phyloP scores from a whole-genome alignment of 2,113 vertebrate genomes.

The Tonatia bakeri region DNA sequence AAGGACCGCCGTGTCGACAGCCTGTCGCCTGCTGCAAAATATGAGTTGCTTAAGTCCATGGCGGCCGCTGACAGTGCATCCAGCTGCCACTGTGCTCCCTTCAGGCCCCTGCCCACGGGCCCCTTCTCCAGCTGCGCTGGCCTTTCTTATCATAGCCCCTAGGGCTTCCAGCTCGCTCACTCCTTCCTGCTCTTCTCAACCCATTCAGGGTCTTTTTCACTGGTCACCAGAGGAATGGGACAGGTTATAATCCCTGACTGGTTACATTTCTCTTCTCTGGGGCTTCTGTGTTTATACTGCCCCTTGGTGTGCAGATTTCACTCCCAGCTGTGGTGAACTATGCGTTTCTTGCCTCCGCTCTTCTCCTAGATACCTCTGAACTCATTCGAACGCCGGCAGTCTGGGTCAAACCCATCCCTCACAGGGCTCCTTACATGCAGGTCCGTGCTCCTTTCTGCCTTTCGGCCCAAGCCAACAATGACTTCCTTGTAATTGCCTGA shows the following conservation, averaged over 20 bases:
- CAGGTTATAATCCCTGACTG: neutral
- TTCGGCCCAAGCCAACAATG: neutral
- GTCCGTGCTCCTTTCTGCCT: neutral
- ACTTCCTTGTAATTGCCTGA: neutral
- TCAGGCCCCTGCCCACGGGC: neutral
- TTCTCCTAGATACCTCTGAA: neutral
- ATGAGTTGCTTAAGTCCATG: constrained; percentile 69
- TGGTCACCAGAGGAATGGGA: neutral
- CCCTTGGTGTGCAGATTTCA: neutral
- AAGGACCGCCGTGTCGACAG: constrained; percentile 76
- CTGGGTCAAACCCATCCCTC: neutral
- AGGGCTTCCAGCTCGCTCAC: neutral
- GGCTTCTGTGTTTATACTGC: neutral
- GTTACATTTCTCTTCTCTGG: neutral
- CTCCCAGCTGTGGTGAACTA: neutral
- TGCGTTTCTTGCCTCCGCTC: neutral
- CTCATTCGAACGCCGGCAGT: neutral
- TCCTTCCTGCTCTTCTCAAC: neutral
- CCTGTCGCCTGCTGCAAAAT: constrained; percentile 77
- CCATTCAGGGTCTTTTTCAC: neutral
- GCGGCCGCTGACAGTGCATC: constrained; percentile 44
- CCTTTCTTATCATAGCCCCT: neutral
- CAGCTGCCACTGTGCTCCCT: neutral
- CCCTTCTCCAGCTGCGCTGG: constrained; percentile 3
- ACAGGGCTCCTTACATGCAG: neutral